Conservation (phyloP, 1,140 invertebrate species). For the Bicyclus anynana region DNA sequence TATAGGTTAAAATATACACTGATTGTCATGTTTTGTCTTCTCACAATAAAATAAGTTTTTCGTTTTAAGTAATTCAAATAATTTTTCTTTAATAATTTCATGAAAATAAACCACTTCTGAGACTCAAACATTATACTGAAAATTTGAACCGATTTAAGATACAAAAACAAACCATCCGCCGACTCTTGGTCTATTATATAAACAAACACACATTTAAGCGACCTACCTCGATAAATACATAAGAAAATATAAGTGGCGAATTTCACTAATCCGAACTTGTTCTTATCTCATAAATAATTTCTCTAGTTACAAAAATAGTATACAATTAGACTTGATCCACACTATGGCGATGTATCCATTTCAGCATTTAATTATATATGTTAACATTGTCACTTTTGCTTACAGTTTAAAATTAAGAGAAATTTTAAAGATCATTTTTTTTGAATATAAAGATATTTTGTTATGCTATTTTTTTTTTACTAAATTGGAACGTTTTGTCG, state of each 20-base stretch:
- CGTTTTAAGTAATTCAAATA: no score
- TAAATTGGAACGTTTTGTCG: no score
- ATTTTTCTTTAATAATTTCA: no score
- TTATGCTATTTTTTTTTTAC: no score
- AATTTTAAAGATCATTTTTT: no score
- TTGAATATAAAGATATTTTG: no score
- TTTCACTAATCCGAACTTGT: constrained; percentile 68
- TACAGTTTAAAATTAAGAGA: no score
- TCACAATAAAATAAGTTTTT: no score
- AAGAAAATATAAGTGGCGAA: constrained; percentile 73
- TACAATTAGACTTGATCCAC: constrained; percentile 39
- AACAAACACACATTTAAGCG: constrained; percentile 70
- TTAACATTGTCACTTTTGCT: neutral
- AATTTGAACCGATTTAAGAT: neutral
- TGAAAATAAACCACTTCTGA: no score
- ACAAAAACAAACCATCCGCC: neutral
- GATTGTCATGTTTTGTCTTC: no score
- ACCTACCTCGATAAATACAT: constrained; percentile 74
- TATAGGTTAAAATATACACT: no score
- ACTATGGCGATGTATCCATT: neutral
- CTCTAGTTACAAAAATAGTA: constrained; percentile 76
- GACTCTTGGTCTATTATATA: neutral
- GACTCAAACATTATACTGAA: constrained; percentile 38
- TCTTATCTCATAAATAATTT: constrained; percentile 77
- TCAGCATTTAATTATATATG: neutral